Percentiles rank a stretch among this genome's conserved stretches.
Evolutionary conservation across 2,888 invertebrate genomes (phyloP).

Genomic region (Aphodius granarius): DNA sequence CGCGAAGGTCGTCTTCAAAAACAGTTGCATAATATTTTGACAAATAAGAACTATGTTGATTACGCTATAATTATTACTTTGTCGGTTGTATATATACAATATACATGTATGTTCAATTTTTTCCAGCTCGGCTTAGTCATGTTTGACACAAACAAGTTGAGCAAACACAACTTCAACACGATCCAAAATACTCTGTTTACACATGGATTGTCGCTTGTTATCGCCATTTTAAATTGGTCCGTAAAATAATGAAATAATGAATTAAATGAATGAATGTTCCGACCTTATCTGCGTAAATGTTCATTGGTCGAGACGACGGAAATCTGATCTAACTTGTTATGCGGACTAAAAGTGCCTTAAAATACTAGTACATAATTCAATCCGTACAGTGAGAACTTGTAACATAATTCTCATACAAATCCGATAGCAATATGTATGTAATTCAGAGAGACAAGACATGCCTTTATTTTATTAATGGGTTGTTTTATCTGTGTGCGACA

Average conservation of each 20-base stretch:
- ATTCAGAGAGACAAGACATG: neutral
- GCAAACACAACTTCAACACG: neutral
- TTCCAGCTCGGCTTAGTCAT: too few species aligned
- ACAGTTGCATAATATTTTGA: neutral
- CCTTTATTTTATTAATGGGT: neutral
- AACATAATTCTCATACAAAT: neutral
- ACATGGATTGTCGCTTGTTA: neutral
- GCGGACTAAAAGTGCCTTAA: neutral
- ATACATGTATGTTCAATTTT: too few species aligned
- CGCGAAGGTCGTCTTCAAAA: neutral
- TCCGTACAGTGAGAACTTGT: neutral
- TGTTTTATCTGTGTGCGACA: neutral
- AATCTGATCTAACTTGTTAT: neutral
- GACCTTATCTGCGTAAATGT: neutral
- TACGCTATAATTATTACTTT: too few species aligned
- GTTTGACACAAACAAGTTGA: too few species aligned
- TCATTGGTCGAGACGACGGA: neutral
- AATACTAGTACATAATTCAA: neutral
- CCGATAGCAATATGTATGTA: neutral
- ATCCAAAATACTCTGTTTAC: neutral
- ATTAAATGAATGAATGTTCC: neutral
- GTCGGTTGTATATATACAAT: too few species aligned
- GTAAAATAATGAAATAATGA: neutral
- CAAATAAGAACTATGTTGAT: neutral
- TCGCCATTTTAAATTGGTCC: neutral